Evolutionary conservation across 2,113 vertebrate genomes (phyloP).

Genomic region (Cnemophilus loriae): DNA sequence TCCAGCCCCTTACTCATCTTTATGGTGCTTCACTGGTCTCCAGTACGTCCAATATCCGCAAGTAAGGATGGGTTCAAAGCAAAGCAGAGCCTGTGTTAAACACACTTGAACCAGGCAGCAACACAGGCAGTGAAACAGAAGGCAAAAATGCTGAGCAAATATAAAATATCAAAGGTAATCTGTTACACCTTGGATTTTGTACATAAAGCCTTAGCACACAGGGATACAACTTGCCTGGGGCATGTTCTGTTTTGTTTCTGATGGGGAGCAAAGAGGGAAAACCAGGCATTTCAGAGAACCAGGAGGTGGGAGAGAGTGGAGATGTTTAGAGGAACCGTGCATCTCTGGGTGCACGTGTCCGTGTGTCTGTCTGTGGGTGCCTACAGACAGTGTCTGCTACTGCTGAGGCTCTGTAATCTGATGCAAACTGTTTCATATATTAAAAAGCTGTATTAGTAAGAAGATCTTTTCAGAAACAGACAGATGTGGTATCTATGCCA

Average conservation of each 20-base stretch:
- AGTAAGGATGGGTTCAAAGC: background rate
- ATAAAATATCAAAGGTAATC: background rate
- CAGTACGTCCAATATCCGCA: background rate
- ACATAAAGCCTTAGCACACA: background rate
- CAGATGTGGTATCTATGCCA: constrained; percentile 42
- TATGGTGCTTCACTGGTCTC: background rate
- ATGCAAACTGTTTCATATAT: constrained; percentile 45
- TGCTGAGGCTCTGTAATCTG: constrained; percentile 13
- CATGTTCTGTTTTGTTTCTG: background rate
- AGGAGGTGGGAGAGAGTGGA: background rate
- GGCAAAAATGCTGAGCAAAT: background rate
- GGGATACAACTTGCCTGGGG: background rate
- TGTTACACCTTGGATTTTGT: background rate
- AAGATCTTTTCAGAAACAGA: constrained; percentile 39
- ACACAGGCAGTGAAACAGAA: background rate
- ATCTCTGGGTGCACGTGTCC: background rate
- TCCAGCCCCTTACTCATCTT: background rate
- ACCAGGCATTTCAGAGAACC: background rate
- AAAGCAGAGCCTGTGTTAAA: background rate
- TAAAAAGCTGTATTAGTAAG: constrained; percentile 41
- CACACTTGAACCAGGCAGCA: background rate
- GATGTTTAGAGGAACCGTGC: background rate
- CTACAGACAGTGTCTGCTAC: background rate
- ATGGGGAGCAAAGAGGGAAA: background rate
- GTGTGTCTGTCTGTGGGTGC: background rate